phyloP scores from a whole-genome alignment of 1,140 invertebrate genomes.

The Drosophila baimaii region DNA sequence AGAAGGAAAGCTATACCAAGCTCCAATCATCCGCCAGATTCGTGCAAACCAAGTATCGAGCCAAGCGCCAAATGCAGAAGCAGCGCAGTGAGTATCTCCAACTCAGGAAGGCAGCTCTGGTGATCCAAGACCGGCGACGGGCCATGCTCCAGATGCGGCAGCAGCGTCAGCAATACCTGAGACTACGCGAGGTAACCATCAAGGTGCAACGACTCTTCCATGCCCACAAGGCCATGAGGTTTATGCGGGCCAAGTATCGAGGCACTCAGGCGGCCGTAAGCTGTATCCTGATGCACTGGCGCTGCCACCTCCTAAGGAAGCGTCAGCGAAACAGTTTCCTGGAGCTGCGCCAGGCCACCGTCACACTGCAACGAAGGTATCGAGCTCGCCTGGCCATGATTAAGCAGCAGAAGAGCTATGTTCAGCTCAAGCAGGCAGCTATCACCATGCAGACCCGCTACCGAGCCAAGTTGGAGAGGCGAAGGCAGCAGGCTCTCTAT shows the following conservation, averaged over 20 bases:
- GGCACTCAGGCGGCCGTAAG: constrained; percentile 65
- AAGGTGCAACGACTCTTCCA: constrained; percentile 85
- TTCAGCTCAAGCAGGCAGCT: constrained; percentile 14
- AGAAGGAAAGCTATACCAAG: constrained; percentile 18
- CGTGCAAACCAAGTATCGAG: constrained; percentile 46
- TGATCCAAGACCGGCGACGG: constrained; percentile 63
- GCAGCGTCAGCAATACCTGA: constrained; percentile 43
- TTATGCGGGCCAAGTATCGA: constrained; percentile 70
- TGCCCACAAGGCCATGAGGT: constrained; percentile 73
- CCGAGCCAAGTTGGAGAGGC: constrained; percentile 54
- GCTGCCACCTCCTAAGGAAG: constrained; percentile 64
- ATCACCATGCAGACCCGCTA: constrained; percentile 54
- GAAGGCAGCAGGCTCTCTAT: constrained; percentile 35
- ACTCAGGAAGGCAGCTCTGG: constrained; percentile 46
- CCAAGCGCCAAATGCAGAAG: constrained; percentile 36
- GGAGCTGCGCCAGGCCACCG: constrained; percentile 34
- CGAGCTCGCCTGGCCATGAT: constrained; percentile 50
- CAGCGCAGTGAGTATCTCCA: constrained; percentile 41
- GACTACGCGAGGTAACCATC: constrained; percentile 61
- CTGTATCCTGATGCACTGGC: constrained; percentile 84
- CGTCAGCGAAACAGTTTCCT: constrained; percentile 36
- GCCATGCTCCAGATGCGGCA: constrained; percentile 51
- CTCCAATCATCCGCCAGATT: constrained; percentile 7
- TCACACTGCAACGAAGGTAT: constrained; percentile 52
- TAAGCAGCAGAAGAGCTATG: constrained; percentile 15